Percentiles rank a stretch among this genome's conserved stretches.
Conservation (phyloP, 2,797 vertebrate species). For the Ceryle rudis region DNA sequence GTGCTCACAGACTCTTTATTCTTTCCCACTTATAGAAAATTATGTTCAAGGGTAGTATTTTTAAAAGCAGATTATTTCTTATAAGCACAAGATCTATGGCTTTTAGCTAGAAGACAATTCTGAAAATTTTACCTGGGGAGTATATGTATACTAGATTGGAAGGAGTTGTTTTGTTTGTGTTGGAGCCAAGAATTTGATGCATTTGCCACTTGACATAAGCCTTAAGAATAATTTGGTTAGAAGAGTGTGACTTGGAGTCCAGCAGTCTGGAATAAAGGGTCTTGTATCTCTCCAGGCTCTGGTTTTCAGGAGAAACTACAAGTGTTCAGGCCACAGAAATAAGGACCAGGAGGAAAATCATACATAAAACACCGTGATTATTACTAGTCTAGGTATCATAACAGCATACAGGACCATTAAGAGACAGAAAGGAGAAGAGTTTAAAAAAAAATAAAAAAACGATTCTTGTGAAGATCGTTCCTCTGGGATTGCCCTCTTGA, state of each 20-base stretch:
- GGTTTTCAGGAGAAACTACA: neutral
- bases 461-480: neutral
- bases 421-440: neutral
- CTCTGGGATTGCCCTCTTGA: neutral
- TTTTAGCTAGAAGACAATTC: neutral
- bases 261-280: neutral
- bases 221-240: neutral
- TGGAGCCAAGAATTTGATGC: neutral
- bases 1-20: neutral
- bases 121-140: neutral
- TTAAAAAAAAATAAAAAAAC: neutral
- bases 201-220: neutral
- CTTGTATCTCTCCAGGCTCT: neutral
- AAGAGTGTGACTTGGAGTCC: neutral
- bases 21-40: neutral
- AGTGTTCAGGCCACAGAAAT: neutral
- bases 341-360: neutral
- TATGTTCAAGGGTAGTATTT: neutral
- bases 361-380: neutral
- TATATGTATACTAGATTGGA: neutral
- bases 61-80: neutral
- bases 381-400: neutral
- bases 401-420: neutral
- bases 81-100: neutral
- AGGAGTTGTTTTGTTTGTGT: neutral